Conservation (phyloP, 1,140 invertebrate species). For the Vanessa tameamea region DNA sequence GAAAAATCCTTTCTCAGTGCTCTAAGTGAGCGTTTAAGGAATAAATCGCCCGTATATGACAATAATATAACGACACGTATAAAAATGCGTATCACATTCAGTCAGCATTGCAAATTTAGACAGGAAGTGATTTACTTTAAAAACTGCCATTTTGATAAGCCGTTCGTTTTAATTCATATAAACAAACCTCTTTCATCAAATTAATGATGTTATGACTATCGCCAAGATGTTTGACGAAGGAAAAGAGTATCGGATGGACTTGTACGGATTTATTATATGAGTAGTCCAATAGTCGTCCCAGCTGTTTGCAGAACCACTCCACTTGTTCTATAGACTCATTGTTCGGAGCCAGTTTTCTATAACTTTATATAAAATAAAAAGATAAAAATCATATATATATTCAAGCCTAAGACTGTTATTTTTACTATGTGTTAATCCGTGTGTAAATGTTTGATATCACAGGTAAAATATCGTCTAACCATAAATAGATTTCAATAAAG, state of each 20-base stretch:
- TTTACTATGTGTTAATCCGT: too few species aligned
- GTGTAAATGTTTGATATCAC: too few species aligned
- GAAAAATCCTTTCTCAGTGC: too few species aligned
- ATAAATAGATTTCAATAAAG: too few species aligned
- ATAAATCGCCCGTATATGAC: too few species aligned
- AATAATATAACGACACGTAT: too few species aligned
- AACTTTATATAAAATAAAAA: constrained; percentile 33
- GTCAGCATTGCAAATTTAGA: too few species aligned
- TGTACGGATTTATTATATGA: constrained; percentile 40
- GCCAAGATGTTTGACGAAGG: constrained; percentile 24
- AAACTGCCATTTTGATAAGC: too few species aligned
- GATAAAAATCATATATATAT: neutral
- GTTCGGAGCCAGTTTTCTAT: constrained; percentile 24
- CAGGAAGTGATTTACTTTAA: too few species aligned
- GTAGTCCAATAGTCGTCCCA: constrained; percentile 52
- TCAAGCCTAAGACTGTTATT: neutral
- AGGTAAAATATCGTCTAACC: too few species aligned
- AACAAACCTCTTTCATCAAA: constrained; percentile 47
- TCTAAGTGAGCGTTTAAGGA: too few species aligned
- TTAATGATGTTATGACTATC: constrained; percentile 31
- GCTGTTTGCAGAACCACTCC: constrained; percentile 41
- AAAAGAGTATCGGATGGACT: constrained; percentile 28
- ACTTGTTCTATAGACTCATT: constrained; percentile 48
- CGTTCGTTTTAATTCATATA: neutral
- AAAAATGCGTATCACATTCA: too few species aligned